Evolutionary conservation across 2,888 invertebrate species (phyloP).

Genomic region (Drosophila maculinotata): DNA sequence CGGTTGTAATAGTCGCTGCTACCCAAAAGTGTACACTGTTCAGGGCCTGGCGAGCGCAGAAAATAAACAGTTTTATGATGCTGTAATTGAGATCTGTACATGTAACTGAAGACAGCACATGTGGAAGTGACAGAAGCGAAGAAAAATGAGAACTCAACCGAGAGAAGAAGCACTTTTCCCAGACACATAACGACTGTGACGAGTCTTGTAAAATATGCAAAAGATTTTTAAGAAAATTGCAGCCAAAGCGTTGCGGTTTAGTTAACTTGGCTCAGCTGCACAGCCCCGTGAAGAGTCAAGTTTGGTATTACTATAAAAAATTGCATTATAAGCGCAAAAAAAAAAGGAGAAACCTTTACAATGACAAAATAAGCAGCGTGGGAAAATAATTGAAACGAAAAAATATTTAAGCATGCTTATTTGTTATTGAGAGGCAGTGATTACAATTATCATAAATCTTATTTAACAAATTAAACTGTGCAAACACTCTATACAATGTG

Average conservation of each 20-base stretch:
- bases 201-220: slow-evolving; percentile 42
- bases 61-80: slow-evolving; percentile 51
- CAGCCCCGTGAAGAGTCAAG: slow-evolving; percentile 32
- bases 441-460: slow-evolving; percentile 65
- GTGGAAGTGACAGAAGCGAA: slow-evolving; percentile 17
- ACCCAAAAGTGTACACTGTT: slow-evolving; percentile 18
- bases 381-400: slow-evolving; percentile 51
- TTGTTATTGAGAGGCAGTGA: slow-evolving; percentile 15
- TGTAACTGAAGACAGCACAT: slow-evolving; percentile 38
- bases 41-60: slow-evolving; percentile 1
- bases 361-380: slow-evolving; percentile 68
- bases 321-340: slow-evolving; percentile 14
- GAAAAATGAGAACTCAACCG: background rate
- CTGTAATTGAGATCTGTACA: slow-evolving; percentile 55
- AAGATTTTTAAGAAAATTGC: slow-evolving; percentile 29
- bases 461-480: slow-evolving; percentile 67
- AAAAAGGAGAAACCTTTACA: slow-evolving; percentile 20
- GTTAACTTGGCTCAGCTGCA: slow-evolving; percentile 44
- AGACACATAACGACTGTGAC: slow-evolving; percentile 32
- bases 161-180: slow-evolving; percentile 38
- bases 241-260: slow-evolving; percentile 35
- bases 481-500: slow-evolving; percentile 38
- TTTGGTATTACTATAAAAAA: slow-evolving; percentile 41
- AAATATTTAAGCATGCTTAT: slow-evolving; percentile 18
- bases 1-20: slow-evolving; percentile 60